Conservation (phyloP, 2,797 vertebrate genomes). For the Amniataba percoides region DNA sequence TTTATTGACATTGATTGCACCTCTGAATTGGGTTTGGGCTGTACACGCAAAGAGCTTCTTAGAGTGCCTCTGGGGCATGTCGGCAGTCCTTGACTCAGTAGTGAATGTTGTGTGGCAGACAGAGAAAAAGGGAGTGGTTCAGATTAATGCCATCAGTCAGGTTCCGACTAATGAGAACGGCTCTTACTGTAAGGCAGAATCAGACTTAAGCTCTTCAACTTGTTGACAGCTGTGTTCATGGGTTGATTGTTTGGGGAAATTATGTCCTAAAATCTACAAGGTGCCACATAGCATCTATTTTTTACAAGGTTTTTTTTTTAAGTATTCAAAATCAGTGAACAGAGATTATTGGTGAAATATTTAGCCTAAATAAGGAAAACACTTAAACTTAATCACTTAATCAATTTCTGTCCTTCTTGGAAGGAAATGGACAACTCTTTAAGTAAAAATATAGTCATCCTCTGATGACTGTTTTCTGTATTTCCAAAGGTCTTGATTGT, state of each 20-base stretch:
- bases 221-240: slow-evolving; percentile 69
- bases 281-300: slow-evolving; percentile 1
- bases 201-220: slow-evolving; percentile 65
- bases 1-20: slow-evolving; percentile 20
- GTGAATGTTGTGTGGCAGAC: slow-evolving; percentile 51
- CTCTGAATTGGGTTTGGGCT: slow-evolving; percentile 14
- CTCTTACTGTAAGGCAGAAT: slow-evolving; percentile 67
- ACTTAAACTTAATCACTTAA: slow-evolving; percentile 6
- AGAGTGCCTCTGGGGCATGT: slow-evolving; percentile 32
- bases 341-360: not conserved
- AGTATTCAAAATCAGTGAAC: slow-evolving; percentile 1
- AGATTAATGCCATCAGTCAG: slow-evolving; percentile 71
- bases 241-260: slow-evolving; percentile 45
- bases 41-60: slow-evolving; percentile 9
- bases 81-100: slow-evolving; percentile 53
- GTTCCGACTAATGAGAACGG: slow-evolving; percentile 66
- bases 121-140: slow-evolving; percentile 53
- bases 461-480: slow-evolving; percentile 49
- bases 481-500: slow-evolving; percentile 54
- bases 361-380: not conserved
- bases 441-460: slow-evolving; percentile 35
- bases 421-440: slow-evolving; percentile 22
- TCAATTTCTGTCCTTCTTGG: not conserved
- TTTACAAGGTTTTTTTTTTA: not conserved
- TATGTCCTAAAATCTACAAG: slow-evolving; percentile 35